Conservation (phyloP, 2,113 vertebrate genomes). For the Sceloporus undulatus region DNA sequence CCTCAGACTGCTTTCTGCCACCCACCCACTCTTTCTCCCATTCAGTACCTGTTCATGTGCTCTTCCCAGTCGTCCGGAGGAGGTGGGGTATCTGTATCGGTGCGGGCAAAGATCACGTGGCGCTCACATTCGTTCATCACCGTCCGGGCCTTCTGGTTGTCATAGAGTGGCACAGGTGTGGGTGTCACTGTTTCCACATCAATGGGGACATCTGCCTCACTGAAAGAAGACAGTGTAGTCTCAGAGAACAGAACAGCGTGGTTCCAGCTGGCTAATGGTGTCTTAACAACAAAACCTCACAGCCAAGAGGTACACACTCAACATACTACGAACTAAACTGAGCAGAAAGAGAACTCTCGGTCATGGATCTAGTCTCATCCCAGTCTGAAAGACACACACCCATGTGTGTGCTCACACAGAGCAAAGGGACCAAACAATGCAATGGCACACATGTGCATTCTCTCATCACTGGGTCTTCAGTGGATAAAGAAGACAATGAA, state of each 20-base stretch:
- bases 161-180: slow-evolving; percentile 88
- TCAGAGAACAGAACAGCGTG: not conserved
- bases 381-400: not conserved
- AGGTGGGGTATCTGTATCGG: slow-evolving; percentile 90
- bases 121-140: slow-evolving; percentile 99
- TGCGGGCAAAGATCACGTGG: slow-evolving; percentile 95
- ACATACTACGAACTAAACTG: not conserved
- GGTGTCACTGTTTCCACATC: slow-evolving; percentile 91
- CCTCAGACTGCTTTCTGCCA: no score
- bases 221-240: slow-evolving; percentile 60
- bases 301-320: not conserved
- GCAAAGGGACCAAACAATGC: not conserved
- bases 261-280: no score
- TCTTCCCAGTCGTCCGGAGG: slow-evolving; percentile 98
- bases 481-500: no score
- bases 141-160: slow-evolving; percentile 94
- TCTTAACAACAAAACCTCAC: not conserved
- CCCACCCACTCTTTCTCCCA: not conserved
- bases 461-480: no score
- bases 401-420: not conserved
- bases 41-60: slow-evolving; percentile 89
- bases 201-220: slow-evolving; percentile 88
- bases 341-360: not conserved
- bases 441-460: no score
- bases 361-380: not conserved